These are phyloP conservation scores for Epirrhoe alternata DNA, from an alignment of 2,888 invertebrate species.

Conservation along the genomic window DNA sequence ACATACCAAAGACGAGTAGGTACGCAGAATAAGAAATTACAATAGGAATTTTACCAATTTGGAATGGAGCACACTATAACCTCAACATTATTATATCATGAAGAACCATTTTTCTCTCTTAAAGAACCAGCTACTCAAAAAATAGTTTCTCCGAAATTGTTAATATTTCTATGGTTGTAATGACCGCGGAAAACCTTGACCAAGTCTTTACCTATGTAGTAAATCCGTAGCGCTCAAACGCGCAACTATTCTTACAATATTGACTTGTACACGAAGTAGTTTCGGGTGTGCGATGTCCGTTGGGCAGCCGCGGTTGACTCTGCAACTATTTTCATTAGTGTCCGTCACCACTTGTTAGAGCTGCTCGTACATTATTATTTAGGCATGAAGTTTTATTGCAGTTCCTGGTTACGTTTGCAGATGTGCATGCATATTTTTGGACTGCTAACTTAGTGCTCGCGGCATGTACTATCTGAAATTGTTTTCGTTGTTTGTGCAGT, in stretches of 20 bases:
- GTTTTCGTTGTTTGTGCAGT: too few species aligned
- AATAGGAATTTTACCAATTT: neutral
- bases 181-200: too few species aligned
- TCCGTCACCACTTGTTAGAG: constrained; percentile 49
- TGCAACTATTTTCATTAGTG: constrained; percentile 65
- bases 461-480: too few species aligned
- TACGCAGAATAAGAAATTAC: neutral
- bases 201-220: too few species aligned
- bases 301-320: constrained; percentile 35
- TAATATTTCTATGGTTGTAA: too few species aligned
- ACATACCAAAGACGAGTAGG: neutral
- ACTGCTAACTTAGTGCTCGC: neutral
- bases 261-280: constrained; percentile 33
- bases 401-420: constrained; percentile 11
- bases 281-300: constrained; percentile 28
- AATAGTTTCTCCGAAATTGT: too few species aligned
- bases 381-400: constrained; percentile 23
- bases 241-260: constrained; percentile 21
- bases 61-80: neutral
- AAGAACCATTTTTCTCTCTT: too few species aligned
- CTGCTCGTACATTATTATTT: constrained; percentile 28
- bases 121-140: too few species aligned
- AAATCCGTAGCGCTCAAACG: neutral
- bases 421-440: constrained; percentile 6
- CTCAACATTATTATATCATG: neutral